A percentile compares a stretch with the other conserved stretches of the same genome.
These are phyloP conservation scores for Macrobrachium nipponense DNA, from an alignment of 1,140 invertebrate species.

Conservation along the genomic window DNA sequence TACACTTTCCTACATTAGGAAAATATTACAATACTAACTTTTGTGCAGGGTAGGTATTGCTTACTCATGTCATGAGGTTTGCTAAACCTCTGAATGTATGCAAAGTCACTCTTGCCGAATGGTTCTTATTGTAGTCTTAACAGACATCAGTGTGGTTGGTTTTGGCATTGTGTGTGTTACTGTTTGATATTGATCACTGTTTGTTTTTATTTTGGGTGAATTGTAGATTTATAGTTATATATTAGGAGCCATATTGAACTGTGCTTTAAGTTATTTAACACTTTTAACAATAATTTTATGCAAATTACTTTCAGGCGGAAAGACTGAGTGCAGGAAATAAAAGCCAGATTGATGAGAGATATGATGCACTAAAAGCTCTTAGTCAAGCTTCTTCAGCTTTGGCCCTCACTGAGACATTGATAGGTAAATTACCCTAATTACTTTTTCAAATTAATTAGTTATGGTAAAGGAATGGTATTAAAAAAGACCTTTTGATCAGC, in stretches of 20 bases:
- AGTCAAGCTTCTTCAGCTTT: conserved; percentile 41
- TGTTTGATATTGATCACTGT: too few species aligned
- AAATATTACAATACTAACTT: too few species aligned
- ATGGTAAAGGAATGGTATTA: background rate
- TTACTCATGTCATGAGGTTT: too few species aligned
- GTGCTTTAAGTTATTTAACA: background rate
- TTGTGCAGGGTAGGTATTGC: too few species aligned
- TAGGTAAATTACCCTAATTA: conserved; percentile 14
- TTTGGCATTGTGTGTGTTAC: too few species aligned
- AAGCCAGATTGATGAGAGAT: background rate
- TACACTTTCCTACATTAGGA: too few species aligned
- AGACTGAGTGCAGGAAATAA: background rate
- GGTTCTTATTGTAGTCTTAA: too few species aligned
- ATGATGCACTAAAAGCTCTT: conserved; percentile 41
- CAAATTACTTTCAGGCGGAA: background rate
- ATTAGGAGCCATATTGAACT: background rate
- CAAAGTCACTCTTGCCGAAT: too few species aligned
- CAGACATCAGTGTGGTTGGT: too few species aligned
- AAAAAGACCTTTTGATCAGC: background rate
- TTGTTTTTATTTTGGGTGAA: background rate
- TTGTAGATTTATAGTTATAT: background rate
- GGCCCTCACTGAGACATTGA: conserved; percentile 52
- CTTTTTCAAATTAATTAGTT: background rate
- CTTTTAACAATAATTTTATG: background rate
- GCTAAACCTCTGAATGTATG: too few species aligned